Conservation (phyloP, 1,140 invertebrate species). For the Bombus ignitus region DNA sequence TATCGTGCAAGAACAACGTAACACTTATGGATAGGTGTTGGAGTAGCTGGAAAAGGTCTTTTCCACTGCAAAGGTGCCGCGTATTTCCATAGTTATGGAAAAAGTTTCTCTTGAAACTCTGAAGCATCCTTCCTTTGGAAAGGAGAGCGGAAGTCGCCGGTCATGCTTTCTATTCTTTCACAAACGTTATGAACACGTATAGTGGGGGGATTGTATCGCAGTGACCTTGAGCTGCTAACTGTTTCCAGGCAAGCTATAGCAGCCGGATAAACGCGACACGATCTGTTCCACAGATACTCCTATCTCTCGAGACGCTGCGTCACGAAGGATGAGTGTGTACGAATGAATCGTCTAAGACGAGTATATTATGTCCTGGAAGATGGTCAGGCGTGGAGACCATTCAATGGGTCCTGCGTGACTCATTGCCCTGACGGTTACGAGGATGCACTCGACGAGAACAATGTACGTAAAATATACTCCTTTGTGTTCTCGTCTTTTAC, state of each 20-base stretch:
- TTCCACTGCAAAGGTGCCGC: too few species aligned
- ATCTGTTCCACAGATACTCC: constrained; percentile 66
- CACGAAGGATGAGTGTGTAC: constrained; percentile 82
- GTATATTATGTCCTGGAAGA: constrained; percentile 52
- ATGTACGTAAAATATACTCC: constrained; percentile 60
- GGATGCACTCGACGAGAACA: constrained; percentile 69
- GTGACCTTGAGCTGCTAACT: not conserved
- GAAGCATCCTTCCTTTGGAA: not conserved
- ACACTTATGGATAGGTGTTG: too few species aligned
- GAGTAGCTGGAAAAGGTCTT: too few species aligned
- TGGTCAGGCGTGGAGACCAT: constrained; percentile 74
- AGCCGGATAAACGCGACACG: not conserved
- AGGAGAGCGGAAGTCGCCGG: not conserved
- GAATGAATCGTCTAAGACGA: constrained; percentile 61
- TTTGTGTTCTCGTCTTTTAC: not conserved
- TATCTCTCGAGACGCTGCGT: constrained; percentile 84
- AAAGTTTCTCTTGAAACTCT: not conserved
- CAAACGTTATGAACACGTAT: not conserved
- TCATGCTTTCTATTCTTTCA: not conserved
- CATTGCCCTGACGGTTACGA: constrained; percentile 84
- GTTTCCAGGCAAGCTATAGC: not conserved
- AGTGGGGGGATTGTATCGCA: not conserved
- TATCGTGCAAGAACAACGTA: too few species aligned
- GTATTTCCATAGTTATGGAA: too few species aligned
- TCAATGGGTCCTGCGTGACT: constrained; percentile 81